Conservation (phyloP, 2,888 invertebrate species). For the Timema cristinae region DNA sequence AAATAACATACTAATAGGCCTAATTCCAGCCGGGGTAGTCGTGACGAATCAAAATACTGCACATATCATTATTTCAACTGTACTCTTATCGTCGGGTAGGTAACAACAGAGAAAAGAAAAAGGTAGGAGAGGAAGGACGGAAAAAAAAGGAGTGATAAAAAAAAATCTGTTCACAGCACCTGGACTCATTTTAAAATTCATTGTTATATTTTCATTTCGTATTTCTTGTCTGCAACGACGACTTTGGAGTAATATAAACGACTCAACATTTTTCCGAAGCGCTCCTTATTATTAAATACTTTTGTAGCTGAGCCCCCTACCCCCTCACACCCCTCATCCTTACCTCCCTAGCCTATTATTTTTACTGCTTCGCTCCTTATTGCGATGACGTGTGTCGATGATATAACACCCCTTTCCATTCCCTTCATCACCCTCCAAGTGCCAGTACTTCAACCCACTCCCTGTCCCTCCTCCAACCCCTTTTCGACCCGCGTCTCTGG, state of each 20-base stretch:
- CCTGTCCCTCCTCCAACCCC: too few relatives aligned
- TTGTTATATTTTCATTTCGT: constrained; percentile 15
- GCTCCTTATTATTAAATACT: constrained; percentile 27
- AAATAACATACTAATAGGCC: too few relatives aligned
- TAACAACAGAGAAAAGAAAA: not conserved
- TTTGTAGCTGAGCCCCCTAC: constrained; percentile 7
- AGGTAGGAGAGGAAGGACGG: not conserved
- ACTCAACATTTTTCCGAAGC: not conserved
- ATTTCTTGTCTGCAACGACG: not conserved
- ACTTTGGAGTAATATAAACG: too few relatives aligned
- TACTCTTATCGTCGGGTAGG: too few relatives aligned
- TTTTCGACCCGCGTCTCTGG: too few relatives aligned
- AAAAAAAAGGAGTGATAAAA: not conserved
- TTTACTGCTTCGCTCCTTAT: constrained; percentile 13
- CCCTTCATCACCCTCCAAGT: too few relatives aligned
- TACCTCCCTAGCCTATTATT: constrained; percentile 8
- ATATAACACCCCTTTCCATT: not conserved
- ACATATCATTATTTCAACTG: too few relatives aligned
- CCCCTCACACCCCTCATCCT: constrained; percentile 11
- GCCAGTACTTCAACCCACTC: too few relatives aligned
- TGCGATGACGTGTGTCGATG: constrained; percentile 1
- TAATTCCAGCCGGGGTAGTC: too few relatives aligned
- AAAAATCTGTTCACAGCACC: constrained; percentile 15
- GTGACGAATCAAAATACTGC: too few relatives aligned
- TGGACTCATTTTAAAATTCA: constrained; percentile 15